phyloP scores from a whole-genome alignment of 1,140 invertebrate species.

The Bradynema listronoti region DNA sequence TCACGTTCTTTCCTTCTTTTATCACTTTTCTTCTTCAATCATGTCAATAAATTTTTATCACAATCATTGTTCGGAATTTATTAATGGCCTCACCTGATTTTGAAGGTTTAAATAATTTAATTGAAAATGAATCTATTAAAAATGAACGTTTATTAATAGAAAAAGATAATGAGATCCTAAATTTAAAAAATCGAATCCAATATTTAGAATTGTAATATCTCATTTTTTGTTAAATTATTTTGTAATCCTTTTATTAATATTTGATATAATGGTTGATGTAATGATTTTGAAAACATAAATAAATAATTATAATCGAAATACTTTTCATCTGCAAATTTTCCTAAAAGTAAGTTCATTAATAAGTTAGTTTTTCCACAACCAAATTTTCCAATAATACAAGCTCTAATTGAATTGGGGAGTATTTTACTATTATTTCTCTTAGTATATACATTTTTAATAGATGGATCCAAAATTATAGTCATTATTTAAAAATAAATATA shows the following conservation, averaged over 20 bases:
- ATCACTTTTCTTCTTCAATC: too few species aligned
- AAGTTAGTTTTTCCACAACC: slow-evolving; percentile 27
- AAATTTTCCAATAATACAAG: slow-evolving; percentile 26
- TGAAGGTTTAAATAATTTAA: too few species aligned
- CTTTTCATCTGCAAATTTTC: slow-evolving; percentile 16
- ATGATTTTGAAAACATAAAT: slow-evolving; percentile 36
- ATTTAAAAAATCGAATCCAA: too few species aligned
- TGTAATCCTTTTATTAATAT: slow-evolving; percentile 30
- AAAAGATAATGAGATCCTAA: too few species aligned
- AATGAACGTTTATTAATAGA: too few species aligned
- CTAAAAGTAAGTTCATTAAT: slow-evolving; percentile 32
- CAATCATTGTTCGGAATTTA: too few species aligned
- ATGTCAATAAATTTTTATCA: too few species aligned
- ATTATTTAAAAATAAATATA: slow-evolving; percentile 24
- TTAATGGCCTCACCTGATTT: too few species aligned
- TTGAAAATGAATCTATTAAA: too few species aligned
- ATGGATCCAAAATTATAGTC: slow-evolving; percentile 28
- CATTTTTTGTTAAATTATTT: slow-evolving; percentile 32
- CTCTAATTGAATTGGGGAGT: slow-evolving; percentile 23
- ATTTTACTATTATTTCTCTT: slow-evolving; percentile 25
- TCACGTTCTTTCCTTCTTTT: too few species aligned
- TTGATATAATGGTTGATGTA: slow-evolving; percentile 38
- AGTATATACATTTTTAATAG: slow-evolving; percentile 27
- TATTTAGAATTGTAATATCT: slow-evolving; percentile 36
- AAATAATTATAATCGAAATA: slow-evolving; percentile 38